Base-by-base conservation (phyloP, 2,888 invertebrate genomes). In the Lymantria dispar region DNA sequence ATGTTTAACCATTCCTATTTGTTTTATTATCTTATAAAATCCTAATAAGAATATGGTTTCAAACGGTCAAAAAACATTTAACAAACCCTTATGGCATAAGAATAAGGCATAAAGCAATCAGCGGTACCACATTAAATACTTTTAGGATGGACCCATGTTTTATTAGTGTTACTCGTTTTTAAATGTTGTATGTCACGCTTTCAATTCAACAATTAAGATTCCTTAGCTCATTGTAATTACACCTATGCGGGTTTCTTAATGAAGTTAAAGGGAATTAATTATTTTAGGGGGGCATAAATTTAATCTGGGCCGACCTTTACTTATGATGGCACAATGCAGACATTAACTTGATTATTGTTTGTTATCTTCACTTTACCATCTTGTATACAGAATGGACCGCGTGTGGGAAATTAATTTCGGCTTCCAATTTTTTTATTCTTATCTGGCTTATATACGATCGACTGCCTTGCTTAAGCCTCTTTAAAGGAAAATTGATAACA, bases 241-340 rank as follows among this genome's bases (percentile, higher is more conserved):
- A 90, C 90, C 85, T 90, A 90, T 90, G 89, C 90, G 90, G 90
- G 90, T 83, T 80, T 84, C 86, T 87, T 89, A 89, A 90, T 90
- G 90, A 90, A 90, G 85, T 89, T 89, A 88, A 90, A 85, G 89
- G 86, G 87, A 90, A 89, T 89, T 89, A 86, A 90, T 89, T 89
- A 90, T 90, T 88, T 85, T 82, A 85, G 87, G 85, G 76, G 54
- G 76, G 82, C 76, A 87, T 87, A 87, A 87, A 88, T 88, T 88
- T 87, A 87, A 88, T 85, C 85, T 81, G 76, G 79, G 70, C 78
- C 78, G 83, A 77, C 85, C 85, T 84, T 86, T 83, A 82, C 83
- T 83, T 85, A 83, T 83, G 84, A 83, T 75, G 76, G 80, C 68
- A 78, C 75, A 79, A 79, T 76, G 71, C 76, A 65, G 70, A 72